Conservation (phyloP, 2,113 vertebrate genomes). For the Merops nubicus region DNA sequence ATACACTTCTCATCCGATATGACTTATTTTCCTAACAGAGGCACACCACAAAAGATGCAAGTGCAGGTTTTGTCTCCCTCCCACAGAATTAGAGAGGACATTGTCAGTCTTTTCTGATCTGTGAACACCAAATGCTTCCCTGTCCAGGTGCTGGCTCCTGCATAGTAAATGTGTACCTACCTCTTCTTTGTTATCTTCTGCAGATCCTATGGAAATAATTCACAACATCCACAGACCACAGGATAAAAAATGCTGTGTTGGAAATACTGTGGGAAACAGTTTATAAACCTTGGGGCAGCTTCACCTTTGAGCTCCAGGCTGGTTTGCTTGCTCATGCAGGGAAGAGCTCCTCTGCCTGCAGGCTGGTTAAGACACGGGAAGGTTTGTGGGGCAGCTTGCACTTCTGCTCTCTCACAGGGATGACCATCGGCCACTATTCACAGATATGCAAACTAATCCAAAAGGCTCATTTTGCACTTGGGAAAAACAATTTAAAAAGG, state of each 20-base stretch:
- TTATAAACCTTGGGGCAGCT: neutral
- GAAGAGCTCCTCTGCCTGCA: neutral
- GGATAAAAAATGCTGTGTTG: neutral
- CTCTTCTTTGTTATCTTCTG: neutral
- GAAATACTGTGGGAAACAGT: neutral
- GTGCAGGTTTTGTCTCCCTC: neutral
- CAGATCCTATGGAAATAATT: neutral
- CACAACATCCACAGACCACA: neutral
- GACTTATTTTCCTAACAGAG: neutral
- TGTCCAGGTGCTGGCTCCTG: neutral
- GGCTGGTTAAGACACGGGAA: neutral
- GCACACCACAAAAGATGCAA: neutral
- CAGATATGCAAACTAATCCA: neutral
- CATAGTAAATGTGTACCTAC: rapidly evolving
- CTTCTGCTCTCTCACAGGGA: neutral
- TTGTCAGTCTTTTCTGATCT: neutral
- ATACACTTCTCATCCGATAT: neutral
- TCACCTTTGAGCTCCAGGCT: neutral
- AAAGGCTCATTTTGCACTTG: neutral
- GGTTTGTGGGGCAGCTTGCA: neutral
- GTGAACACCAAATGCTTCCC: neutral
- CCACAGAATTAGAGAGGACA: neutral
- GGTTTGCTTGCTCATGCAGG: neutral
- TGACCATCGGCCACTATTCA: neutral
- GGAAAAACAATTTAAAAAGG: neutral